These are phyloP conservation scores for Orchestes rusci DNA, from an alignment of 2,888 invertebrate species.

Conservation along the genomic window DNA sequence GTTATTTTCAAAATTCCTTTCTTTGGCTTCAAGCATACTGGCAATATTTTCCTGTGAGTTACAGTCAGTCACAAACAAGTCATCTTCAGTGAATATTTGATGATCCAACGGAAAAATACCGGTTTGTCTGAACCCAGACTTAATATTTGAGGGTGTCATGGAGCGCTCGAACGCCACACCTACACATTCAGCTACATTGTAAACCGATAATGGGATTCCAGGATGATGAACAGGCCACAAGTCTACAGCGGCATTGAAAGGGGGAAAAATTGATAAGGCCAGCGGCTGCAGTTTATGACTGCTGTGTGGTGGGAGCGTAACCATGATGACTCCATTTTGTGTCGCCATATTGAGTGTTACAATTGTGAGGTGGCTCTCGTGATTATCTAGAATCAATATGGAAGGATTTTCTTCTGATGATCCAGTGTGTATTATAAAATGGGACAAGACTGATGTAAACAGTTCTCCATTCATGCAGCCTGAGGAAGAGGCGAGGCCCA, in stretches of 20 bases:
- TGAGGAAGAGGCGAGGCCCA: slow-evolving; percentile 15
- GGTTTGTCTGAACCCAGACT: too few species aligned
- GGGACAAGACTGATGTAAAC: slow-evolving; percentile 19
- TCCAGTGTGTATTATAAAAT: slow-evolving; percentile 26
- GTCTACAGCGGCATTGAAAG: slow-evolving; percentile 27
- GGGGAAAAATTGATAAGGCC: slow-evolving; percentile 9
- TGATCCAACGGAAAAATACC: too few species aligned
- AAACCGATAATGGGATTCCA: too few species aligned
- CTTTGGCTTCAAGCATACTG: too few species aligned
- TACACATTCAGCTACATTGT: too few species aligned
- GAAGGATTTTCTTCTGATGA: slow-evolving; percentile 30
- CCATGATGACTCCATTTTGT: slow-evolving; percentile 37
- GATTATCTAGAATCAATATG: slow-evolving; percentile 37
- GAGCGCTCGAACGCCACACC: too few species aligned
- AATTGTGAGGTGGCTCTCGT: slow-evolving; percentile 34
- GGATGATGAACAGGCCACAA: slow-evolving; percentile 37
- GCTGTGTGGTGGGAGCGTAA: slow-evolving; percentile 40
- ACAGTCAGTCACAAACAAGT: too few species aligned
- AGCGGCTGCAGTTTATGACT: slow-evolving; percentile 15
- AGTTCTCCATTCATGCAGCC: slow-evolving; percentile 23
- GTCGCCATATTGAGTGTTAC: slow-evolving; percentile 33
- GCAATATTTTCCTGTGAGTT: too few species aligned
- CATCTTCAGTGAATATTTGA: too few species aligned
- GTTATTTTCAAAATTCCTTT: too few species aligned
- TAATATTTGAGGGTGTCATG: too few species aligned